Percentiles rank a stretch among this genome's conserved stretches.
These are phyloP conservation scores for Gorsachius goisagi DNA, from an alignment of 2,113 vertebrate species.

Conservation along the genomic window DNA sequence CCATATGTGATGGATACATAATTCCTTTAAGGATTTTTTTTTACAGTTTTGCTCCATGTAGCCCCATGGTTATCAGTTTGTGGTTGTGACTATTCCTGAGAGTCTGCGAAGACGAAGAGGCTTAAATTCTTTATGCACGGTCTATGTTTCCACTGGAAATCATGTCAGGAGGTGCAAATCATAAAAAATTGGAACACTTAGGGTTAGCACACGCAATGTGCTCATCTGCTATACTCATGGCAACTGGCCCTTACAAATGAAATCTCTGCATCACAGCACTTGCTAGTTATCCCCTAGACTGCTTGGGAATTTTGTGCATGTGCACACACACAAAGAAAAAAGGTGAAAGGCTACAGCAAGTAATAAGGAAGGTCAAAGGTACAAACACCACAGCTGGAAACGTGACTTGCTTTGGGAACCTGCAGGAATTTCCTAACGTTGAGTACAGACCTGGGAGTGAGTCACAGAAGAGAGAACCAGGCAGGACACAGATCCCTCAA, in stretches of 20 bases:
- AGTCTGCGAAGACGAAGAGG: neutral
- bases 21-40: neutral
- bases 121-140: neutral
- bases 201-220: too few relatives aligned
- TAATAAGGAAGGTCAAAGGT: neutral
- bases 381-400: neutral
- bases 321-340: neutral
- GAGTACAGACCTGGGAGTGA: neutral
- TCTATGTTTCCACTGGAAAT: neutral
- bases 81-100: neutral
- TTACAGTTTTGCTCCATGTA: neutral
- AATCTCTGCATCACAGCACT: neutral
- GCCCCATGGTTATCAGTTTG: neutral
- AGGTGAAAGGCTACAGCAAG: neutral
- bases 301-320: rapidly evolving
- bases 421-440: neutral
- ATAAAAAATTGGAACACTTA: neutral
- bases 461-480: neutral
- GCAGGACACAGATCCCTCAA: neutral
- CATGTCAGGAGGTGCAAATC: neutral
- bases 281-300: neutral
- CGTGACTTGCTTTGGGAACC: neutral
- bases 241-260: neutral
- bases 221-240: neutral
- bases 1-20: neutral